Conservation (phyloP, 2,888 invertebrate species). For the Caradrina clavipalpis region DNA sequence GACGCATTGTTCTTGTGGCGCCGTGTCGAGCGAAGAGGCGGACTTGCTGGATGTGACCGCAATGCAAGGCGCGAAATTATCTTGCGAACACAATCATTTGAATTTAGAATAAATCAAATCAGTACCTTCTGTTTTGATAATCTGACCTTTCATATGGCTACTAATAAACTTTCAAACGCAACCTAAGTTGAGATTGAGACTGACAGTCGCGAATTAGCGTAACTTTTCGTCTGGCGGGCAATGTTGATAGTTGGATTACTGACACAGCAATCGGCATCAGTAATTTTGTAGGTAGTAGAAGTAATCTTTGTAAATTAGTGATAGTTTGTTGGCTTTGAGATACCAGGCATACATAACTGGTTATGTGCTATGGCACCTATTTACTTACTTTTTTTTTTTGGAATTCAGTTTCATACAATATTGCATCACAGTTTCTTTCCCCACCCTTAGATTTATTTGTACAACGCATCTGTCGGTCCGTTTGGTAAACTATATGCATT, state of each 20-base stretch:
- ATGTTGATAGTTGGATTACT: no score
- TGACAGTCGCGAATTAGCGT: background rate
- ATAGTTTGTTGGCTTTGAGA: background rate
- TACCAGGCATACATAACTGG: background rate
- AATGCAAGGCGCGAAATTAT: constrained; percentile 51
- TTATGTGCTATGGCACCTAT: background rate
- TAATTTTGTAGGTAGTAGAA: no score
- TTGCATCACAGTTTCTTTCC: background rate
- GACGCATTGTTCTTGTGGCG: constrained; percentile 67
- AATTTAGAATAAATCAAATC: constrained; percentile 34
- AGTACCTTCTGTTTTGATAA: constrained; percentile 10
- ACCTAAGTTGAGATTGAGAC: background rate
- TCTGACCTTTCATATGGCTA: background rate
- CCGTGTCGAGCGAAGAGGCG: constrained; percentile 32
- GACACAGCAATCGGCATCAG: no score
- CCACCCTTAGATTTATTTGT: constrained; percentile 26
- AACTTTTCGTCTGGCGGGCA: background rate
- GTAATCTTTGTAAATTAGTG: no score
- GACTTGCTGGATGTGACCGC: constrained; percentile 49
- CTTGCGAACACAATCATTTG: constrained; percentile 39
- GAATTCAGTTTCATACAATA: constrained; percentile 1
- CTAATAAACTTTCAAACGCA: constrained; percentile 7
- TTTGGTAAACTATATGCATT: constrained; percentile 34
- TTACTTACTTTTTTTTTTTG: no score
- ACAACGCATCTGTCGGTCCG: constrained; percentile 10